Base-by-base conservation (phyloP, 2,888 invertebrate species). In the Noctua comes region DNA sequence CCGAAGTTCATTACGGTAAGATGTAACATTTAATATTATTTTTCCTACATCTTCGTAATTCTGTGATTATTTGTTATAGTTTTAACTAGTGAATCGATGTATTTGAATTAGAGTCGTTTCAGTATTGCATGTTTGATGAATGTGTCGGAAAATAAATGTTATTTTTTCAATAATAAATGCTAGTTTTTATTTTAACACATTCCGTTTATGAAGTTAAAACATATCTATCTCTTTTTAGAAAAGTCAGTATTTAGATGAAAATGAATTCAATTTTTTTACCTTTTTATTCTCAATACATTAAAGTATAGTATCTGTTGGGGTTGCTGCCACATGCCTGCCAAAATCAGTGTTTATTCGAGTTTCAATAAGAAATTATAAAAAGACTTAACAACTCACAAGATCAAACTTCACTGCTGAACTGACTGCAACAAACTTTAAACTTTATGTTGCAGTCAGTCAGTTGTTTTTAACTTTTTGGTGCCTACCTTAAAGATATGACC, bases 1-100 rank as follows among this genome's bases (percentile, higher is more conserved):
- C 94, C 92, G 91, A 91, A 94, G 92, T 96, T 95, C 93, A 94
- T 94, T 95, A 94, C 93, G 93, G 89, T 93, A 93, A 95, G 93
- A 94, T 95, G 94, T 93, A 90, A 81, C 90, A 89, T 91, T 86
- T 93, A 92, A 93, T 93, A 93, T 93, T 93, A 92, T 93, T 93
- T 92, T 94, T 94, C 91, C 91, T 94, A 94, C 93, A 92, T 96
- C 95, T 96, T 95, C 93, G 92, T 94, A 92, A 93, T 95, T 95
- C 96, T 97, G 96, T 96, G 96, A 96, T 96, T 94, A 92, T 94
- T 95, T 94, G 94, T 96, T 95, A 94, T 95, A 95, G 92, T 94
- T 94, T 93, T 93, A 95, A 93, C 92, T 93, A 91, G 92, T 92
- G 91, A 93, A 95, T 94, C 91, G 91, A 93, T 95, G 93, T 94